These are phyloP conservation scores for Pecten maximus DNA, from an alignment of 2,888 invertebrate genomes.

Conservation along the genomic window DNA sequence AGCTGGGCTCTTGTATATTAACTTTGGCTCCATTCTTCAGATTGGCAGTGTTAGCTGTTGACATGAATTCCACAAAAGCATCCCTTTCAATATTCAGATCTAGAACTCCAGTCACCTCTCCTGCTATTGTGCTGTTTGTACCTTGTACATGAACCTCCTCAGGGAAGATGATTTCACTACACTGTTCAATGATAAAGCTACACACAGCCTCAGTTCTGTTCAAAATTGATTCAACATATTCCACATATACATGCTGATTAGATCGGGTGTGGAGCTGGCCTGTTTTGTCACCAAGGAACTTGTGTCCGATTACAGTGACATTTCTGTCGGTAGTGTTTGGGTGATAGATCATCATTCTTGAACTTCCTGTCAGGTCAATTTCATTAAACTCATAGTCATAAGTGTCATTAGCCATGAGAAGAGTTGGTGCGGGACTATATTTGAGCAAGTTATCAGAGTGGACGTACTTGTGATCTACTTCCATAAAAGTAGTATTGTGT, in stretches of 20 bases:
- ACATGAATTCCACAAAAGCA: constrained; percentile 63
- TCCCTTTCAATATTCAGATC: constrained; percentile 68
- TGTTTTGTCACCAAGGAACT: constrained; percentile 73
- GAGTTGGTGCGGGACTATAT: constrained; percentile 66
- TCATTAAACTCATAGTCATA: constrained; percentile 71
- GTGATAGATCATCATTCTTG: constrained; percentile 69
- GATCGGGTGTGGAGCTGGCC: constrained; percentile 67
- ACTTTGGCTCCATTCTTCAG: constrained; percentile 64
- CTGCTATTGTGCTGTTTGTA: constrained; percentile 69
- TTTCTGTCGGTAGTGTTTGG: constrained; percentile 54
- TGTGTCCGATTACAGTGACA: constrained; percentile 66
- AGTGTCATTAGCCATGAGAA: constrained; percentile 65
- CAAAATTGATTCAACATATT: constrained; percentile 68
- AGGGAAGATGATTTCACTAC: constrained; percentile 70
- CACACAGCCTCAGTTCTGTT: constrained; percentile 74
- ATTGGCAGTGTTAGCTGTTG: constrained; percentile 70
- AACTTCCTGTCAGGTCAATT: constrained; percentile 70
- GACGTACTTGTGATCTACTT: constrained; percentile 70
- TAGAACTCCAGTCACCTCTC: constrained; percentile 67
- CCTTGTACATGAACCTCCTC: constrained; percentile 73
- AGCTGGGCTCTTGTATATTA: constrained; percentile 59
- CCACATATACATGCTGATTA: constrained; percentile 70
- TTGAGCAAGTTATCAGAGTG: constrained; percentile 67
- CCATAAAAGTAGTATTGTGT: constrained; percentile 70
- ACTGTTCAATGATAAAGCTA: constrained; percentile 69